Evolutionary conservation across 30 jellyfish, hydroid and myxozoan genomes (phyloP).

Genomic region (Pseudorhiza aurosa): DNA sequence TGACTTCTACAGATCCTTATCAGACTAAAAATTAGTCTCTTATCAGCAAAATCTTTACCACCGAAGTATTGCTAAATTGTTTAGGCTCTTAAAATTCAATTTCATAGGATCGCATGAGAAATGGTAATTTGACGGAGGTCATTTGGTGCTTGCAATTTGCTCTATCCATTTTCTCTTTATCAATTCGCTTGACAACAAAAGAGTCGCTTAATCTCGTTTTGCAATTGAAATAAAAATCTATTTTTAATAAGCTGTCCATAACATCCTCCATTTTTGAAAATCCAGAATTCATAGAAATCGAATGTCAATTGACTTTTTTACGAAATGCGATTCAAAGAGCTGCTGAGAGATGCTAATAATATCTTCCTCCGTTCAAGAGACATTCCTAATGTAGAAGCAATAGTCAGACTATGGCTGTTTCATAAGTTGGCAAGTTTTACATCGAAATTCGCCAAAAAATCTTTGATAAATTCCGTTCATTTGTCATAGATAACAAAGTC

Average conservation of each 20-base stretch:
- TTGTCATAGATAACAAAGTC: too few species aligned
- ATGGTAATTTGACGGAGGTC: background rate
- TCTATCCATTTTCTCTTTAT: background rate
- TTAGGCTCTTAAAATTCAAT: conserved; percentile 10
- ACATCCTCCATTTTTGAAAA: background rate
- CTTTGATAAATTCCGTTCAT: too few species aligned
- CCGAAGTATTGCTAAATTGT: background rate
- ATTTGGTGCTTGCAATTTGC: background rate
- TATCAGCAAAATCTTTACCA: background rate
- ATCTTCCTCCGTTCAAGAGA: too few species aligned
- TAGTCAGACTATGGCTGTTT: too few species aligned
- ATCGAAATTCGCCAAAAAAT: too few species aligned
- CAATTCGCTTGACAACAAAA: background rate
- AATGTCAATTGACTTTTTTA: too few species aligned
- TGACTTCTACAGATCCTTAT: background rate
- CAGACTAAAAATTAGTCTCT: background rate
- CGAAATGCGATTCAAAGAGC: too few species aligned
- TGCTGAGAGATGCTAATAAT: too few species aligned
- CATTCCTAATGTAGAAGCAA: too few species aligned
- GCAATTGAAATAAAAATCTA: background rate
- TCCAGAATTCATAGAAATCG: too few species aligned
- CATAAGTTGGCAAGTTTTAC: too few species aligned
- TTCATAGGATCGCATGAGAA: background rate
- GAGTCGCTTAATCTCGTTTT: conserved; percentile 8
- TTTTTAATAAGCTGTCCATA: background rate